These are phyloP conservation scores for Phataginus tricuspis DNA, from an alignment of 2,797 vertebrate species.

Conservation along the genomic window DNA sequence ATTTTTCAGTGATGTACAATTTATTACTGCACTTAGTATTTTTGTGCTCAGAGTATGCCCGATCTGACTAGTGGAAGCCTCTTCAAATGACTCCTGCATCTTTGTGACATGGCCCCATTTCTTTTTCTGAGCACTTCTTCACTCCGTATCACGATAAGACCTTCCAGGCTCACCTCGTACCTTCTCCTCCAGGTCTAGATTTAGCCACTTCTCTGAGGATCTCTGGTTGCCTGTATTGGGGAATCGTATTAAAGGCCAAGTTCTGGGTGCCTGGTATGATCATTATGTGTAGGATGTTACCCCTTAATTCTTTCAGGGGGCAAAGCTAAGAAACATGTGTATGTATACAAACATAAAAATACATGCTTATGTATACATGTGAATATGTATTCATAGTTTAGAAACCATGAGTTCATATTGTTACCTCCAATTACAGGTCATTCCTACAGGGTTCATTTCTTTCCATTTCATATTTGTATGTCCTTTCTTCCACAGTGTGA, in stretches of 20 bases:
- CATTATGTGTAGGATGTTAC: neutral
- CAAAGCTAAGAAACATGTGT: neutral
- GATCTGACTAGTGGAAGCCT: neutral
- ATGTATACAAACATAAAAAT: too few species aligned
- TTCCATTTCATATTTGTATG: neutral
- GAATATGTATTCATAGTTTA: neutral
- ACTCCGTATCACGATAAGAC: neutral
- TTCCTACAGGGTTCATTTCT: neutral
- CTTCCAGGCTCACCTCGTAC: neutral
- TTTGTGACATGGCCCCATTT: neutral
- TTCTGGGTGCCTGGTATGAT: neutral
- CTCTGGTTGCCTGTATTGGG: neutral
- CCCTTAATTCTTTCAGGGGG: neutral
- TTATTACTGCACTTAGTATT: neutral
- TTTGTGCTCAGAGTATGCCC: neutral
- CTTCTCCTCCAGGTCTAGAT: neutral
- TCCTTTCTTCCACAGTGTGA: neutral
- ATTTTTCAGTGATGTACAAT: neutral
- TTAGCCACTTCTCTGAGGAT: neutral
- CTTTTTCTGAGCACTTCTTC: neutral
- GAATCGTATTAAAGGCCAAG: neutral
- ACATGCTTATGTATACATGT: neutral
- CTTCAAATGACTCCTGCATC: neutral
- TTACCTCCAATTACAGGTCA: neutral
- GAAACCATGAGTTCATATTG: neutral